Evolutionary conservation across 2,113 vertebrate genomes (phyloP).

Genomic region (Mus spicilegus): DNA sequence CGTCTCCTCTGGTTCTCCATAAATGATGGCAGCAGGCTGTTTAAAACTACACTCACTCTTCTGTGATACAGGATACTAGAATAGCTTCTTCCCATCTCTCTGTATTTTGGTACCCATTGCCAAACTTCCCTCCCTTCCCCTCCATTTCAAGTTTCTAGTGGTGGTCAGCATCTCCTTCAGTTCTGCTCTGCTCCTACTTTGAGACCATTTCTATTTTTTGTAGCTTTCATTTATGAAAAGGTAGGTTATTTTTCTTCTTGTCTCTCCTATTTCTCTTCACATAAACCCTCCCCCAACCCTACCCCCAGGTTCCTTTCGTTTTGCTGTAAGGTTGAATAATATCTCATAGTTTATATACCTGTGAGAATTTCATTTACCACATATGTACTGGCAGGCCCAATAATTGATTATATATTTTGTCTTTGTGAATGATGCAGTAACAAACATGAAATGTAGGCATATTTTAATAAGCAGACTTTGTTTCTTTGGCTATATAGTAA

Average conservation of each 20-base stretch:
- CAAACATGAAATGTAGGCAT: not conserved
- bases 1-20: not conserved
- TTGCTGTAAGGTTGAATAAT: not conserved
- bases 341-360: not conserved
- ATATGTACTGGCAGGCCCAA: not conserved
- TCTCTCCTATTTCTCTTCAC: not conserved
- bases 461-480: not conserved
- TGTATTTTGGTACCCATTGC: not conserved
- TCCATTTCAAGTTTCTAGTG: rapidly evolving
- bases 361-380: not conserved
- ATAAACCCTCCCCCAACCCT: not conserved
- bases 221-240: not conserved
- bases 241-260: not conserved
- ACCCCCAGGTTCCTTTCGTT: not conserved
- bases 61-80: not conserved
- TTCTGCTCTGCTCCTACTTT: not conserved
- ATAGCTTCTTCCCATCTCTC: not conserved
- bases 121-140: rapidly evolving
- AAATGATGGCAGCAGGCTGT: not conserved
- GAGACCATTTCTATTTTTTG: not conserved
- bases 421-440: not conserved
- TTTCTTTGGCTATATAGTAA: not conserved
- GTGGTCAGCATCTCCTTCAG: too few species aligned
- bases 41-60: not conserved
- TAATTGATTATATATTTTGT: not conserved